Evolutionary conservation across 2,888 invertebrate species (phyloP).

Genomic region (Oxystoma pomonae): DNA sequence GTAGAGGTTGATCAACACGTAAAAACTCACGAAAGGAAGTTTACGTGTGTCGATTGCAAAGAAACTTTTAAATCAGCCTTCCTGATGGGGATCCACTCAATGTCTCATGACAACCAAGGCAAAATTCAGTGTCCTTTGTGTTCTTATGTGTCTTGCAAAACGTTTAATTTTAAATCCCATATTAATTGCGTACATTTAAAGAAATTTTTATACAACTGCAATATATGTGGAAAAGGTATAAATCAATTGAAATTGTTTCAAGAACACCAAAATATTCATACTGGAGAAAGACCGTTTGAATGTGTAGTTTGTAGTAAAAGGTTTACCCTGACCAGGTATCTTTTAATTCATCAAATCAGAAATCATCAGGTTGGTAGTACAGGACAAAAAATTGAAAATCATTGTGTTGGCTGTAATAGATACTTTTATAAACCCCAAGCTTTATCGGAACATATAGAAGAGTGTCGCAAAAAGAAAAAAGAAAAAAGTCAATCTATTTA

Average conservation of each 20-base stretch:
- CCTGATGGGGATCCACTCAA: constrained; percentile 20
- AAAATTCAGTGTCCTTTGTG: constrained; percentile 29
- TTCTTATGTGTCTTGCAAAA: constrained; percentile 34
- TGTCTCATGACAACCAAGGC: constrained; percentile 13
- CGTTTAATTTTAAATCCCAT: neutral
- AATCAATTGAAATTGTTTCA: constrained; percentile 52
- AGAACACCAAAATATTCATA: constrained; percentile 58
- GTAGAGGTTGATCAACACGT: constrained; percentile 23
- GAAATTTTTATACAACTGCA: constrained; percentile 51
- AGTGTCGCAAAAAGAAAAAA: constrained; percentile 23
- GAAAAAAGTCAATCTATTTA: constrained; percentile 38
- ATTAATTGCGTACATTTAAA: constrained; percentile 30
- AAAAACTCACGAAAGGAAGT: constrained; percentile 9
- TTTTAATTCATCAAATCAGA: constrained; percentile 36
- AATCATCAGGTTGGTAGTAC: constrained; percentile 42
- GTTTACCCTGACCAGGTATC: constrained; percentile 44
- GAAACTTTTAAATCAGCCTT: constrained; percentile 12
- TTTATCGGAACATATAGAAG: constrained; percentile 48
- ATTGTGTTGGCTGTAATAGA: constrained; percentile 39
- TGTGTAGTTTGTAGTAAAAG: constrained; percentile 56
- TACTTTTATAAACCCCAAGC: constrained; percentile 38
- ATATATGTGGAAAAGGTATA: constrained; percentile 54
- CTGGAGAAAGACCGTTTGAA: constrained; percentile 50
- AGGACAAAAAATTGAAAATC: constrained; percentile 46
- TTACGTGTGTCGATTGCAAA: constrained; percentile 15